Evolutionary conservation across 2,113 vertebrate species (phyloP).

Genomic region (Oenanthe melanoleuca): DNA sequence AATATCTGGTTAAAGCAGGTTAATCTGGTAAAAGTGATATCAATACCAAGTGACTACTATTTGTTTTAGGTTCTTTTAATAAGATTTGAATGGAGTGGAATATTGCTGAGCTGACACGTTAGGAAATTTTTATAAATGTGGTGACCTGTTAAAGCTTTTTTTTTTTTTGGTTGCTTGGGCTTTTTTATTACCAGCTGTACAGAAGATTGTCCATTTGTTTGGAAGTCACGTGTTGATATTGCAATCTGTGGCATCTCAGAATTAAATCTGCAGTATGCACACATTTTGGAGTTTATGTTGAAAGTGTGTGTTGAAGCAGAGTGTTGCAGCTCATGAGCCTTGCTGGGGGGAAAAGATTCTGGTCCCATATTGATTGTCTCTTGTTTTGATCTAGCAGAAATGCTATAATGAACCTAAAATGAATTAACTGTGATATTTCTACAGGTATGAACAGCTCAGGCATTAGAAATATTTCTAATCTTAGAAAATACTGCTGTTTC

Average conservation of each 20-base stretch:
- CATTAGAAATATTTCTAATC: not conserved
- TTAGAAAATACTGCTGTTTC: not conserved
- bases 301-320: fast-evolving
- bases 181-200: not conserved
- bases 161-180: not conserved
- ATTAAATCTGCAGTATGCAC: not conserved
- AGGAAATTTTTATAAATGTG: not conserved
- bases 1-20: not conserved
- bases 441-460: not conserved
- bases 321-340: not conserved
- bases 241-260: not conserved
- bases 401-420: not conserved
- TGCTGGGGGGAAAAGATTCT: not conserved
- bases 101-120: not conserved
- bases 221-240: not conserved
- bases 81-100: not conserved
- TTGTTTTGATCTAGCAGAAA: not conserved
- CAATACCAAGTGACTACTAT: not conserved
- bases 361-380: not conserved
- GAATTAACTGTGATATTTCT: not conserved
- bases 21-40: not conserved
- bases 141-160: not conserved
- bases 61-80: not conserved
- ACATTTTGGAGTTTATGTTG: not conserved
- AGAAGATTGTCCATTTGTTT: not conserved